Evolutionary conservation across 2,888 invertebrate species (phyloP), one percentile per base, ranked within the genome.

Genomic region (Polymixis flavicincta): DNA sequence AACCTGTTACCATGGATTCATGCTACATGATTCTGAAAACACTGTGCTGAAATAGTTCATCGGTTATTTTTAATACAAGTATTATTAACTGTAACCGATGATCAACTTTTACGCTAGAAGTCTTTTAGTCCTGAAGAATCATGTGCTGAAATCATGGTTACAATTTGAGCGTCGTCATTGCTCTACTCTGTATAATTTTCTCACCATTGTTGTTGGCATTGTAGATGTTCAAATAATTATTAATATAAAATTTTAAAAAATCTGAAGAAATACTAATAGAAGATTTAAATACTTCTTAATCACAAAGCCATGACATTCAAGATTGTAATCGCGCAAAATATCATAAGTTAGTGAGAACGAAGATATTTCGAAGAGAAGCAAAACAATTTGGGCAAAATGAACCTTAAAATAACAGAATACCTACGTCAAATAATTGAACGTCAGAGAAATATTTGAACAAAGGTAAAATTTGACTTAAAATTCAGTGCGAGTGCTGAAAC

Each of bases 401-500:
- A 64, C 50, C 19, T 32, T 54, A 28, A 8, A 45, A 50, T n/a
- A 65, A 32, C 48, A 2, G 3, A 63, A 28, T 7, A 25, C 25
- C 7, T 25, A 19, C 17, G 42, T 59, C n/a, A 50, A 42, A 59
- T 50, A 55, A 57, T 6, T 48, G 5, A 37, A 42, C 48, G n/a
- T 19, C 28, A 52, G 4, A 9, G 8, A 25, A 37, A 11, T 25
- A 48, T 54, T 76, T 54, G 22, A 37, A 80, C 13, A 59, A 13
- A 55, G 19, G 19, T 7, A 57, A 42, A 64, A 48, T 22, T 59
- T 7, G 7, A 69, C 17, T 79, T 54, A 42, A 79, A 65, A 78
- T 73, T 73, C 61, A 48, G 55, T 54, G 74, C 80, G 74, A 79
- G 80, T 28, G 13, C 52, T 28, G 57, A 55, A 70, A 74, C 59